Conservation (phyloP, 2,888 invertebrate species). For the Trichopria drosophilae region DNA sequence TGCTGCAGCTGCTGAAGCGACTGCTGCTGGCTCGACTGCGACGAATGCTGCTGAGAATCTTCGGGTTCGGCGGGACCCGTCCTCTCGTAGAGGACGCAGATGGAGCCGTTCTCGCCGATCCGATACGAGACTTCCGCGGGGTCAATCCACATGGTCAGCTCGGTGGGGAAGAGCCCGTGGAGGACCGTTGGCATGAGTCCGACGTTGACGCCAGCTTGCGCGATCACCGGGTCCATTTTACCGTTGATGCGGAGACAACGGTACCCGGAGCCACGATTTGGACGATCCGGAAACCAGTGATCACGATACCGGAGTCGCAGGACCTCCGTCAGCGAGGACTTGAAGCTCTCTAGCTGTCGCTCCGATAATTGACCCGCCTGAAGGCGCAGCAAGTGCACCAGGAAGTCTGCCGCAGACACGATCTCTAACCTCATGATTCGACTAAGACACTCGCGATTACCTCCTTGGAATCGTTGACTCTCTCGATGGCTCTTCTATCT, state of each 20-base stretch:
- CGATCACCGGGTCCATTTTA: constrained; percentile 70
- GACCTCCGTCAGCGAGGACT: constrained; percentile 58
- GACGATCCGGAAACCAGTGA: constrained; percentile 76
- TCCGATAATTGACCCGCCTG: constrained; percentile 55
- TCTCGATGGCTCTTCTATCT: too few species aligned
- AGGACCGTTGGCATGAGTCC: constrained; percentile 66
- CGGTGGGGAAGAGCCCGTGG: constrained; percentile 66
- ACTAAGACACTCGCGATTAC: not conserved
- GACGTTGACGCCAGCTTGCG: constrained; percentile 67
- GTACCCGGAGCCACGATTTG: constrained; percentile 72
- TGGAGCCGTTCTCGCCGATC: constrained; percentile 68
- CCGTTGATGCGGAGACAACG: constrained; percentile 73
- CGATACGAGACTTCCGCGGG: constrained; percentile 72
- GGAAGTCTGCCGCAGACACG: constrained; percentile 61
- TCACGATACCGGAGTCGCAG: constrained; percentile 62
- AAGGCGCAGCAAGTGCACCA: constrained; percentile 59
- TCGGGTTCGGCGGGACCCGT: constrained; percentile 48
- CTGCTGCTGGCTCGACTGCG: constrained; percentile 29
- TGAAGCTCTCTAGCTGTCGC: constrained; percentile 60
- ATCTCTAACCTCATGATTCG: constrained; percentile 60
- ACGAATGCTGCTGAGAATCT: constrained; percentile 33
- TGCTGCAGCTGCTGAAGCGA: constrained; percentile 15
- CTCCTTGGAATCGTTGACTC: constrained; percentile 5
- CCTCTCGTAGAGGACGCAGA: constrained; percentile 63
- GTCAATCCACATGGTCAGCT: constrained; percentile 78